Base-by-base conservation (phyloP, 2,888 invertebrate genomes). In the Actias luna region DNA sequence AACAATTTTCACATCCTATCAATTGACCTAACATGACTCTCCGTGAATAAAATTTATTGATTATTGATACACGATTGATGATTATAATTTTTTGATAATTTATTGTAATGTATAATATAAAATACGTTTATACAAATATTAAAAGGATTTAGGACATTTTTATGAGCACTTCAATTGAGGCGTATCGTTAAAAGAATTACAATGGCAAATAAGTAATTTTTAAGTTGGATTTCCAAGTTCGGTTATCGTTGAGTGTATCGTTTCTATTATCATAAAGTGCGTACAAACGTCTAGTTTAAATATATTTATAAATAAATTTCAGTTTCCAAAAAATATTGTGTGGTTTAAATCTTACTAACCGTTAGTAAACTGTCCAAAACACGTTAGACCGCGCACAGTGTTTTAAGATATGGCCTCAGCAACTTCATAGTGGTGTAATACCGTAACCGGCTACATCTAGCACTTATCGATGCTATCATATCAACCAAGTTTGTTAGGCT, bases 341-440 rank as follows among this genome's bases (percentile, higher is more conserved):
- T 3, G 46, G 7, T 46, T 22, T 22, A 18, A 46, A 5, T 22
- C 46, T 5, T 46, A 46, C 46, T 46, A 10, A 72, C 74, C 67
- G 70, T 72, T 70, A 57, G 35, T 27, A 50, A 60, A 35, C 31
- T 58, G 39, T 31, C 22, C 42, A 55, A 39, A 39, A 57, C 61
- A 64, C 39, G 61, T 66, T 67, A 68, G 65, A 75, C 71, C 68
- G 55, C 62, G 31, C 27, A 57, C 29, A 39, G 22, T 29, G 39
- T 31, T 58, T 42, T 29, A 39, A 55, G 55, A 61, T 36, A 61
- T 25, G 36, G 61, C 50, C 61, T 57, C 36, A 57, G 57, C 57
- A 42, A 58, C 29, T 52, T 29, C 29, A 29, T 31, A 42, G 39
- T 25, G 35, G 18, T 39, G 42, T 57, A 12, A 31, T 42, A 61